phyloP scores from a whole-genome alignment of 2,888 invertebrate genomes.

The Phymatocera aterrima region DNA sequence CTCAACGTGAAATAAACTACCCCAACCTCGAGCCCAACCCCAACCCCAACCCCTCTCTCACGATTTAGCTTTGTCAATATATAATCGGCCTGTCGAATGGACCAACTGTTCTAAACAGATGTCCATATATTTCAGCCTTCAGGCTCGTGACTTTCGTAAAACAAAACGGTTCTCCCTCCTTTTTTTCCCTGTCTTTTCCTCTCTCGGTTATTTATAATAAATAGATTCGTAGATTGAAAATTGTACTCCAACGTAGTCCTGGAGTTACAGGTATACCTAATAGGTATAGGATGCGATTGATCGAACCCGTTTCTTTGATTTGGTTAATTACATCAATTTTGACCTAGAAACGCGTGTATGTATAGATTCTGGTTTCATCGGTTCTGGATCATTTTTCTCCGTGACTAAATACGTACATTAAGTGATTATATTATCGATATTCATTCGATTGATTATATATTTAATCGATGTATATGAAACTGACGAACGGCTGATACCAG shows the following conservation, averaged over 20 bases:
- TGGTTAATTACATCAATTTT: slow-evolving; percentile 11
- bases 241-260: no score
- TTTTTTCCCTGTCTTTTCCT: no score
- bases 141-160: slow-evolving; percentile 17
- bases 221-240: slow-evolving; percentile 39
- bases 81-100: slow-evolving; percentile 23
- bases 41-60: background rate
- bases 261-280: no score
- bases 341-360: no score
- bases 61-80: slow-evolving; percentile 22
- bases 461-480: no score
- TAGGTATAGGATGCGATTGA: background rate
- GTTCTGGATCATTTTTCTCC: no score
- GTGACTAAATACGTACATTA: no score
- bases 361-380: no score
- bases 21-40: background rate
- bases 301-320: slow-evolving; percentile 9
- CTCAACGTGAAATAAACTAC: background rate
- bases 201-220: slow-evolving; percentile 32
- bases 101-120: slow-evolving; percentile 43
- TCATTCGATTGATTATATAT: no score
- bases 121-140: slow-evolving; percentile 28
- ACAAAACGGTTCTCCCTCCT: background rate
- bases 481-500: no score
- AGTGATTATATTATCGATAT: no score